phyloP scores from a whole-genome alignment of 2,888 invertebrate genomes.

The Crepidodera aurea region DNA sequence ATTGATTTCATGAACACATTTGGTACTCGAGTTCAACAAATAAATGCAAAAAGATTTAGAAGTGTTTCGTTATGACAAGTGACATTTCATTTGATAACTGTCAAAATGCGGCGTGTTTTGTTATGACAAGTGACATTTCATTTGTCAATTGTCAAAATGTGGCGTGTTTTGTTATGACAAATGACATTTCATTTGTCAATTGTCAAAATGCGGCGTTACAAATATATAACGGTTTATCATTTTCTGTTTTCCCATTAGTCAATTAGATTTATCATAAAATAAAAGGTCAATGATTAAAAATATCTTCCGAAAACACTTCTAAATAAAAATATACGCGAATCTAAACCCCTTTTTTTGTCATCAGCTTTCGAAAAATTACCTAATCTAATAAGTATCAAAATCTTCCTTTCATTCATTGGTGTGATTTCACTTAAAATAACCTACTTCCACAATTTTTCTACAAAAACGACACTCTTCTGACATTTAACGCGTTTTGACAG shows the following conservation, averaged over 20 bases:
- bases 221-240: too few relatives aligned
- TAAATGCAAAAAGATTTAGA: constrained; percentile 4
- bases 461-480: constrained; percentile 3
- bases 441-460: constrained; percentile 16
- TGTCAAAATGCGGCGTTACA: too few relatives aligned
- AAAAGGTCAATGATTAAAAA: too few relatives aligned
- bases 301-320: background rate
- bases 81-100: too few relatives aligned
- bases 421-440: constrained; percentile 10
- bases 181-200: too few relatives aligned
- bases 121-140: too few relatives aligned
- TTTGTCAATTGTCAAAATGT: too few relatives aligned
- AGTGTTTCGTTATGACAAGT: too few relatives aligned
- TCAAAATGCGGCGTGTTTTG: background rate
- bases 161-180: too few relatives aligned
- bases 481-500: constrained; percentile 3
- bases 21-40: constrained; percentile 8
- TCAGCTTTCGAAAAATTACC: constrained; percentile 12
- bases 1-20: constrained; percentile 22
- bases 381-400: constrained; percentile 25
- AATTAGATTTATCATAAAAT: too few relatives aligned
- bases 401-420: constrained; percentile 21
- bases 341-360: constrained; percentile 8
- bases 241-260: too few relatives aligned
- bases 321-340: background rate